Percentiles rank a stretch among this genome's conserved stretches.
Evolutionary conservation across 2,797 vertebrate genomes (phyloP).

Genomic region (Pristis pectinata): DNA sequence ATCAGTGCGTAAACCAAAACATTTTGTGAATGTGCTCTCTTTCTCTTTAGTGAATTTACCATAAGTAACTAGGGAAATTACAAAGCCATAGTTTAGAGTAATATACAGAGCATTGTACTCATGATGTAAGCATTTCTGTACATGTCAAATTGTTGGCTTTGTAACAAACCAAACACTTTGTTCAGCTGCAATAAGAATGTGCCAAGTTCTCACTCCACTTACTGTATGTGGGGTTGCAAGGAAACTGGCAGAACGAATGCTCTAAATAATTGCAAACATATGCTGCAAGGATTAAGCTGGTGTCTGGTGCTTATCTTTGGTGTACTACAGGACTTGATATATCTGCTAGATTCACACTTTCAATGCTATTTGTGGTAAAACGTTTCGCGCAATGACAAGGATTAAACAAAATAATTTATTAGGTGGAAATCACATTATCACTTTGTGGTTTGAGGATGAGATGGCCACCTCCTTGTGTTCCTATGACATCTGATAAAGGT

Average conservation of each 20-base stretch:
- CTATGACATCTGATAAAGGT: too few relatives aligned
- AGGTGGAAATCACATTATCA: background rate
- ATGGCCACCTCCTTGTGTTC: too few relatives aligned
- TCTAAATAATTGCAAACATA: background rate
- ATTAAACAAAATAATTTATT: background rate
- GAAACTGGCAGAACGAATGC: background rate
- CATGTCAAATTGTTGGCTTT: slow-evolving; percentile 21
- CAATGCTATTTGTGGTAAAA: background rate
- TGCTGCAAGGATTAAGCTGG: background rate
- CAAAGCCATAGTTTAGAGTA: slow-evolving; percentile 8
- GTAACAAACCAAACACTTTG: slow-evolving; percentile 3
- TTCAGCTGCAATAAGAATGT: background rate
- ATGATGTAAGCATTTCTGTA: slow-evolving; percentile 29
- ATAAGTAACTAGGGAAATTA: background rate
- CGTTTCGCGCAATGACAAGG: background rate
- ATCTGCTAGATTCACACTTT: background rate
- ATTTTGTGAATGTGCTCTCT: background rate
- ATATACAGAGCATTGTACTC: background rate
- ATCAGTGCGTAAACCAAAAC: background rate
- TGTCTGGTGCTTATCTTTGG: background rate
- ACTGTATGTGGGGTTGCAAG: background rate
- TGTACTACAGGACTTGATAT: background rate
- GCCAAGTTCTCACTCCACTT: background rate
- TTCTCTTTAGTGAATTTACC: background rate
- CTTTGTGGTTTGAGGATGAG: too few relatives aligned